phyloP scores from a whole-genome alignment of 2,888 invertebrate genomes.

The Onchidella celtica region DNA sequence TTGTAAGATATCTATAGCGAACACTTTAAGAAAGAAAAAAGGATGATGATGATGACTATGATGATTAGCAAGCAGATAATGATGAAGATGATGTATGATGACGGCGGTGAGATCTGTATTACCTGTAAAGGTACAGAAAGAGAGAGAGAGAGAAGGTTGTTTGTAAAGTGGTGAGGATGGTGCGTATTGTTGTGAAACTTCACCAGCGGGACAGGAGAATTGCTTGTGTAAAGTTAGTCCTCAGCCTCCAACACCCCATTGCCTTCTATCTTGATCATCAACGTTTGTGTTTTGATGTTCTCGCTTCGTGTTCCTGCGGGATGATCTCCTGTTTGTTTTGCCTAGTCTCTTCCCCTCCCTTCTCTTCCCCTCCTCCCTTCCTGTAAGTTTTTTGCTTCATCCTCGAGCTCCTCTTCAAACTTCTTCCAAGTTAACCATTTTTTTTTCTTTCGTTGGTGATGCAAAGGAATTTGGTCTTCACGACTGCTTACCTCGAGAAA shows the following conservation, averaged over 20 bases:
- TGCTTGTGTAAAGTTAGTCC: neutral
- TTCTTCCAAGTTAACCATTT: neutral
- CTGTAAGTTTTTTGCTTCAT: neutral
- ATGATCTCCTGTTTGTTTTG: neutral
- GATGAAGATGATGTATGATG: too few relatives aligned
- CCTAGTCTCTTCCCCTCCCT: neutral
- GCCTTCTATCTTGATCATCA: neutral
- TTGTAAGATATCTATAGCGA: too few relatives aligned
- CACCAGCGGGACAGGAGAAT: neutral
- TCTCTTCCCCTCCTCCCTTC: neutral
- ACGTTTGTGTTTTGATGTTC: neutral
- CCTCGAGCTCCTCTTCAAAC: neutral
- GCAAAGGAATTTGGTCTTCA: neutral
- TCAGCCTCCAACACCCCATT: neutral
- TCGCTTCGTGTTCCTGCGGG: neutral
- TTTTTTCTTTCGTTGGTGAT: neutral
- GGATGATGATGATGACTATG: too few relatives aligned
- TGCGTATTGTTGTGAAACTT: neutral
- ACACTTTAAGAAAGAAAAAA: too few relatives aligned
- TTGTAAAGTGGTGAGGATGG: too few relatives aligned
- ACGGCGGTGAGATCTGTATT: too few relatives aligned
- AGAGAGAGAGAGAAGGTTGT: too few relatives aligned
- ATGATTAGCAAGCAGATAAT: too few relatives aligned
- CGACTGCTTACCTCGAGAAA: too few relatives aligned
- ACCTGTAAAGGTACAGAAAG: too few relatives aligned